Percentiles rank a stretch among this genome's conserved stretches.
Evolutionary conservation across 1,140 invertebrate genomes (phyloP).

Genomic region (Platyscapa corneri): DNA sequence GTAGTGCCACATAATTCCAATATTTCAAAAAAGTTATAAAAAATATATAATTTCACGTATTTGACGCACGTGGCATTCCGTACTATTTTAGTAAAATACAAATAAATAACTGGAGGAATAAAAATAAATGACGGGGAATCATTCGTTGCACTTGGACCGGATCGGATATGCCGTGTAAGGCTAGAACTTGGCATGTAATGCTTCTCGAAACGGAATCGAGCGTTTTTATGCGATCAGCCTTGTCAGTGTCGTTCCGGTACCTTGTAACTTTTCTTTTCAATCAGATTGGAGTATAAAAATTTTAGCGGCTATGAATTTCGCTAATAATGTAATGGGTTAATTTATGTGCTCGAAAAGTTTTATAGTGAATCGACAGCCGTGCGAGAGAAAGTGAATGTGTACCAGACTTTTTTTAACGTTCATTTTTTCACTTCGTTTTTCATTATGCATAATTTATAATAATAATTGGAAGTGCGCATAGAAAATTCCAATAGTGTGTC

Average conservation of each 20-base stretch:
- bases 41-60: background rate
- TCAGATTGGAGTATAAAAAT: background rate
- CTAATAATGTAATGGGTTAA: too few relatives aligned
- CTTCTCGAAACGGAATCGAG: background rate
- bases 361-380: too few relatives aligned
- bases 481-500: too few relatives aligned
- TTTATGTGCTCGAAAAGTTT: too few relatives aligned
- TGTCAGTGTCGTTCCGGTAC: background rate
- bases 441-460: too few relatives aligned
- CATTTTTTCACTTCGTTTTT: too few relatives aligned
- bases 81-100: background rate
- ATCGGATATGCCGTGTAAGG: conserved; percentile 18
- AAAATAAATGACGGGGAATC: background rate
- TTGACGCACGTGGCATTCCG: background rate
- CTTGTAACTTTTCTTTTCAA: background rate
- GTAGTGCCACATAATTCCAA: background rate
- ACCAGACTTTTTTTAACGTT: too few relatives aligned
- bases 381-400: too few relatives aligned
- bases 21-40: too few relatives aligned
- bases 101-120: background rate
- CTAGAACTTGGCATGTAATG: background rate
- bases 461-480: too few relatives aligned
- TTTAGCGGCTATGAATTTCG: too few relatives aligned
- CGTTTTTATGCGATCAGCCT: background rate
- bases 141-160: background rate